Evolutionary conservation across 1,140 invertebrate species (phyloP).

Genomic region (Frieseomelitta varia): DNA sequence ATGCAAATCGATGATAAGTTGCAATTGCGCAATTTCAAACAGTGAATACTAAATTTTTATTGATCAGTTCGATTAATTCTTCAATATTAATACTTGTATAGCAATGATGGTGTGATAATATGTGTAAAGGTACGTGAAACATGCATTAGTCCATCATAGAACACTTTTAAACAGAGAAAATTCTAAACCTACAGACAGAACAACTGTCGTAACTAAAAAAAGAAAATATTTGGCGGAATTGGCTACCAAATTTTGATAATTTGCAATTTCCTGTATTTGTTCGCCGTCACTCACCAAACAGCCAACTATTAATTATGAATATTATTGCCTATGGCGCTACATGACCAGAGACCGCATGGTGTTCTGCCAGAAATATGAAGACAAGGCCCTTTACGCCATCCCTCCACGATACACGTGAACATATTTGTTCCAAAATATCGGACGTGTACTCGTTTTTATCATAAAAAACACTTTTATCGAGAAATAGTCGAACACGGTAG

Average conservation of each 20-base stretch:
- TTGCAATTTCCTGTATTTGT: slow-evolving; percentile 24
- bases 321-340: slow-evolving; percentile 80
- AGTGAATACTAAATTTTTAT: not conserved
- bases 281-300: slow-evolving; percentile 76
- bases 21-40: not conserved
- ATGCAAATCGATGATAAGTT: not conserved
- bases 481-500: not conserved
- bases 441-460: not conserved
- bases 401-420: slow-evolving; percentile 56
- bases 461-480: not conserved
- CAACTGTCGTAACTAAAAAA: not conserved
- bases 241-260: slow-evolving; percentile 12
- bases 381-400: slow-evolving; percentile 39
- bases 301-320: slow-evolving; percentile 82
- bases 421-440: slow-evolving; percentile 76
- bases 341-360: slow-evolving; percentile 71
- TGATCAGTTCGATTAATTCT: not conserved
- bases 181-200: not conserved
- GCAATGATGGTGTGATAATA: not conserved
- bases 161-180: not conserved
- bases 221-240: slow-evolving; percentile 4
- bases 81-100: not conserved
- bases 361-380: slow-evolving; percentile 77
- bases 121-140: too few relatives aligned
- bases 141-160: not conserved